Evolutionary conservation across 2,888 invertebrate species (phyloP), one percentile per base, ranked within the genome.

Genomic region (Fissipunctia ypsillon): DNA sequence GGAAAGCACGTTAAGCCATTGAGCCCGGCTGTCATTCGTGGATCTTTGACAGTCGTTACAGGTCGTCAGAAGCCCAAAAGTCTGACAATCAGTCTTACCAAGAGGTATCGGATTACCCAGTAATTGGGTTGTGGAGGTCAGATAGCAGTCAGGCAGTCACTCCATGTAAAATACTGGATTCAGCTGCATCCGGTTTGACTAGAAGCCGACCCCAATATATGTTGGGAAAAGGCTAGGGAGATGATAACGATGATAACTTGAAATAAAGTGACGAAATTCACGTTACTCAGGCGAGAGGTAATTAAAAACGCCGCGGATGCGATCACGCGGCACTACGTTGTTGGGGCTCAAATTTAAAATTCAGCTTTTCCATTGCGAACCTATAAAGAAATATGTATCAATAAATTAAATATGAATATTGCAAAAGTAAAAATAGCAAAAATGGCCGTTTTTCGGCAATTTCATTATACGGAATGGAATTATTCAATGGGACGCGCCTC

Each of bases 401-500:
- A 70, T 69, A 78, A 78, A 60, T 76, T 71, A 60, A 75, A 78
- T 65, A 73, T 70, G 57, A 76, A 83, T 76, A 78, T 83, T 78
- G 41, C 16, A 69, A 76, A 76, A 45, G 19, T 54, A 72, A 84
- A 73, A 80, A 67, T 54, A 56, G 28, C 10, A 65, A 73, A 68
- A 68, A 57, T 57, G 56, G 52, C 35, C 22, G 22, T 12, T 69
- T 79, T 88, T 87, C 83, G 86, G 83, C 76, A 86, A 88, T 87
- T 86, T 85, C 68, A 84, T 82, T 82, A n/a, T n/a, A 87, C 80
- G 80, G 76, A 86, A 81, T 78, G 83, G 80, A 85, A 89, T 89
- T 86, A 90, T 89, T 87, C 79, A 88, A 84, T 83, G 73, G 73
- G 80, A 83, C 72, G 69, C 67, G 81, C 71, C 66, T 85, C 80